Evolutionary conservation across 2,797 vertebrate genomes (phyloP).

Genomic region (Brachyrhaphis roseni): DNA sequence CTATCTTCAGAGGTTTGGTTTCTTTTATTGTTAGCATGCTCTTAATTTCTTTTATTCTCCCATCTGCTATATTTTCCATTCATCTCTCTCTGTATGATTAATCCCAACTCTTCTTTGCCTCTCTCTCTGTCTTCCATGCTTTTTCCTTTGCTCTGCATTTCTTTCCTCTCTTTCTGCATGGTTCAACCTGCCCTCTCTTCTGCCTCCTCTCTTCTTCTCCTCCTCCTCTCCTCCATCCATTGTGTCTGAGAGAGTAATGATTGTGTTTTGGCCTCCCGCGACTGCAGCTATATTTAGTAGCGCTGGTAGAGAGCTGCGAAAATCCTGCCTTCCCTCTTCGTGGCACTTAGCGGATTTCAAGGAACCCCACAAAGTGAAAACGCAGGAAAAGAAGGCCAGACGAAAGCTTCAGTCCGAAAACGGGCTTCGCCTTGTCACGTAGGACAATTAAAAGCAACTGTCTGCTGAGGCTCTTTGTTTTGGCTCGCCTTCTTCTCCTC

Average conservation of each 20-base stretch:
- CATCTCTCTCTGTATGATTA: not conserved
- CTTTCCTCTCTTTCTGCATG: conserved; percentile 16
- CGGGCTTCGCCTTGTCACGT: conserved; percentile 24
- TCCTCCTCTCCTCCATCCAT: conserved; percentile 41
- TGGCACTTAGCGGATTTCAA: conserved; percentile 65
- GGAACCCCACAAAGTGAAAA: conserved; percentile 50
- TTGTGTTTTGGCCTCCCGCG: conserved; percentile 69
- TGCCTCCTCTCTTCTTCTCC: conserved; percentile 11
- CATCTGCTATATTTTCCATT: conserved; percentile 30
- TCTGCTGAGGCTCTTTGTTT: conserved; percentile 19
- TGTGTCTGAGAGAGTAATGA: conserved; percentile 73
- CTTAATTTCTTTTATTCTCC: conserved; percentile 20
- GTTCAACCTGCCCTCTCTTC: conserved; percentile 8
- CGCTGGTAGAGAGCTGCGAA: conserved; percentile 63
- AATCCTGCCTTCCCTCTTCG: conserved; percentile 54
- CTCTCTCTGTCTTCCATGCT: conserved; percentile 19
- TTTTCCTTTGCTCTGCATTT: not conserved
- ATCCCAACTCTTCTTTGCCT: not conserved
- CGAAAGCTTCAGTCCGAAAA: conserved; percentile 39
- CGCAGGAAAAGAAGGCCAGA: conserved; percentile 1
- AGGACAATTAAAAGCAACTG: conserved; percentile 43
- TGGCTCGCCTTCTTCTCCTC: not conserved
- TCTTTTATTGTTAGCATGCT: not conserved
- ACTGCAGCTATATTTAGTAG: conserved; percentile 76
- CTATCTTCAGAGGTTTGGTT: not conserved